phyloP scores from a whole-genome alignment of 2,797 vertebrate species.

The Prunella strophiata region DNA sequence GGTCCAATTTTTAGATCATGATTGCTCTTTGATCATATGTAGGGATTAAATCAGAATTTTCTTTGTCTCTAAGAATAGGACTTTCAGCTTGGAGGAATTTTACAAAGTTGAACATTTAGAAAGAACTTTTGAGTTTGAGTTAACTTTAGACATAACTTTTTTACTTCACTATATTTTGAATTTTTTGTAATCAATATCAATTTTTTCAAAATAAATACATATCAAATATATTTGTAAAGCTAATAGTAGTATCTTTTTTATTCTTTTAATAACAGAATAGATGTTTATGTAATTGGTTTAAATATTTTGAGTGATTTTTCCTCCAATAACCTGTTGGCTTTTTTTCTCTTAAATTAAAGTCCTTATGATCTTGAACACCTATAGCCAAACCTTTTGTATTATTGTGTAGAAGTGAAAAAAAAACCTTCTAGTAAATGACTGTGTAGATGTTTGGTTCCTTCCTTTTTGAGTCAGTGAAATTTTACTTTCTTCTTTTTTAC shows the following conservation, averaged over 20 bases:
- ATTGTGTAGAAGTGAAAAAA: neutral
- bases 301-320: neutral
- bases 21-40: neutral
- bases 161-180: neutral
- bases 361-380: neutral
- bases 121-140: neutral
- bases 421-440: neutral
- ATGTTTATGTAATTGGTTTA: neutral
- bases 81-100: neutral
- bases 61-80: neutral
- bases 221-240: neutral
- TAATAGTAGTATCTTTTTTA: neutral
- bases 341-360: neutral
- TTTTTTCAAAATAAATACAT: neutral
- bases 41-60: slow-evolving; percentile 3
- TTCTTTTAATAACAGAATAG: neutral
- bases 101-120: neutral
- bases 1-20: neutral
- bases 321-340: neutral
- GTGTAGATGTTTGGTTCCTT: neutral
- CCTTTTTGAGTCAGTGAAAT: neutral
- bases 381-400: neutral
- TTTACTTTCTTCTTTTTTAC: neutral
- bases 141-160: neutral
- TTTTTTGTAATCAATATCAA: neutral